phyloP scores from a whole-genome alignment of 92 coral and sea anemone genomes.

The Epizoanthus rinbou region DNA sequence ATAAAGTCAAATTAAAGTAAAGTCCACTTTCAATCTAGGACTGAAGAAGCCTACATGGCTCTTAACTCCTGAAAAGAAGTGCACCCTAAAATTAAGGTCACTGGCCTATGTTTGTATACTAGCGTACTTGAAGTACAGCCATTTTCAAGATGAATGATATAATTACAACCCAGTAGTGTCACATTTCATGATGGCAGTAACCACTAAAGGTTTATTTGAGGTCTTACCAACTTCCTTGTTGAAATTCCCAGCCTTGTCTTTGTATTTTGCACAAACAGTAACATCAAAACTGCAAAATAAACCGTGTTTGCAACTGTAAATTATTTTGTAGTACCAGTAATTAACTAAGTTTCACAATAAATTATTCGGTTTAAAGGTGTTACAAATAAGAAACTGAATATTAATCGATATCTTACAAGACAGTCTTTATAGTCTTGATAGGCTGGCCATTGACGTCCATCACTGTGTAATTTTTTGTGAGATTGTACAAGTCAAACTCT shows the following conservation, averaged over 20 bases:
- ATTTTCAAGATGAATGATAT: too few species aligned
- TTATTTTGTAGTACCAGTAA: too few species aligned
- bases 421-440: slow-evolving; percentile 40
- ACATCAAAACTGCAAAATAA: slow-evolving; percentile 67
- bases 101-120: too few species aligned
- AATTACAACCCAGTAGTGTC: too few species aligned
- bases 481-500: slow-evolving; percentile 19
- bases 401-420: slow-evolving; percentile 33
- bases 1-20: too few species aligned
- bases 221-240: slow-evolving; percentile 65
- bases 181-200: neutral
- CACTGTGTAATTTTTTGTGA: slow-evolving; percentile 6
- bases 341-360: too few species aligned
- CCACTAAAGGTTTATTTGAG: neutral
- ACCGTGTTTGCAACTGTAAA: neutral
- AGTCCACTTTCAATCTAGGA: too few species aligned
- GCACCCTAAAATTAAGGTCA: too few species aligned
- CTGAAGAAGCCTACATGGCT: too few species aligned
- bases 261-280: slow-evolving; percentile 65
- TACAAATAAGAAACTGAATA: neutral
- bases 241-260: slow-evolving; percentile 71
- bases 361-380: neutral
- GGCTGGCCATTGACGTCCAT: neutral
- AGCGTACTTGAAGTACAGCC: too few species aligned
- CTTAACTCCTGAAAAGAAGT: too few species aligned